These are phyloP conservation scores for Oncorhynchus gorbuscha DNA, from an alignment of 2,113 vertebrate genomes.

Conservation along the genomic window DNA sequence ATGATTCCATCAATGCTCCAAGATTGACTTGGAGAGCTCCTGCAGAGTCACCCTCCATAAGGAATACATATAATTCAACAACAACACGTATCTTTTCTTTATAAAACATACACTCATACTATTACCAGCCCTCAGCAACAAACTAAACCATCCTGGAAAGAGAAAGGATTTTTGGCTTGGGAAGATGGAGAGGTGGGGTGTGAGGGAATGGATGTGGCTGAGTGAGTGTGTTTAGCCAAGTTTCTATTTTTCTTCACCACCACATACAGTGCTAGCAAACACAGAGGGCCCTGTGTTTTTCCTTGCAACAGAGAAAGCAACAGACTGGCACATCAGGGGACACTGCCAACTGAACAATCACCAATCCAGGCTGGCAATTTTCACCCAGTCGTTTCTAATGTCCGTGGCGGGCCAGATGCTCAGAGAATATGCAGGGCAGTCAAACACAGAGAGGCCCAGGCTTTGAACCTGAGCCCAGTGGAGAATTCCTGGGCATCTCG, in stretches of 20 bases:
- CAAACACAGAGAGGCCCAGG: conserved; percentile 34
- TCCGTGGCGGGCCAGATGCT: conserved; percentile 68
- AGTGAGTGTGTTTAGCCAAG: conserved; percentile 38
- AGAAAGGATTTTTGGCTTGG: conserved; percentile 49
- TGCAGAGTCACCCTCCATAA: conserved; percentile 72
- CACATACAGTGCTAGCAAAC: conserved; percentile 24
- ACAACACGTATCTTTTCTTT: conserved; percentile 33
- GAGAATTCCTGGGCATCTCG: conserved; percentile 20
- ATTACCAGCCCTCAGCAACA: conserved; percentile 61
- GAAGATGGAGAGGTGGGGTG: conserved; percentile 35
- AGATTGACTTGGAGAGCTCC: conserved; percentile 75
- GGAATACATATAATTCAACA: conserved; percentile 75
- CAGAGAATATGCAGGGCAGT: conserved; percentile 56
- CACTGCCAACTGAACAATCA: conserved; percentile 74
- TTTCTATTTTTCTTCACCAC: conserved; percentile 45
- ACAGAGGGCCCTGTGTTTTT: conserved; percentile 44
- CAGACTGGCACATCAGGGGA: conserved; percentile 65
- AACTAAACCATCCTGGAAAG: conserved; percentile 50
- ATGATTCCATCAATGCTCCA: conserved; percentile 71
- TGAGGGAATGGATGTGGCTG: conserved; percentile 23
- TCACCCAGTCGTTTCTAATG: conserved; percentile 70
- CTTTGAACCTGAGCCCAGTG: conserved; percentile 53
- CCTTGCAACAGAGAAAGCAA: conserved; percentile 54
- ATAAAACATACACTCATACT: conserved; percentile 67
- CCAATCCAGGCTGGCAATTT: conserved; percentile 70